phyloP scores from a whole-genome alignment of 1,140 invertebrate species.

The Drosophila guanche region DNA sequence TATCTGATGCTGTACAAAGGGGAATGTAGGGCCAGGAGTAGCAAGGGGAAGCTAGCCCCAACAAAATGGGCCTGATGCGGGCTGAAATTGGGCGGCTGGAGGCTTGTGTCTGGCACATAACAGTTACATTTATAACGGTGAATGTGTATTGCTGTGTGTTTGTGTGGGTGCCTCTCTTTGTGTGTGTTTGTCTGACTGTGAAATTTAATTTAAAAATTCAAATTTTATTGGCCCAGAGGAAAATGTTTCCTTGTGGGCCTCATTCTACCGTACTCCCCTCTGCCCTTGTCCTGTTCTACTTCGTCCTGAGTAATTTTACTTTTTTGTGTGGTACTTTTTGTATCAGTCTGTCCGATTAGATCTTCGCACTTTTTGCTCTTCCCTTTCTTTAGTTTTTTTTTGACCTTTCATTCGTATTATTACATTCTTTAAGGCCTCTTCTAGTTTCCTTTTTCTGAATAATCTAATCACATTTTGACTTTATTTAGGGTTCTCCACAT shows the following conservation, averaged over 20 bases:
- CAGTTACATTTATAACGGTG: slow-evolving; percentile 65
- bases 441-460: too few relatives aligned
- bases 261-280: slow-evolving; percentile 3
- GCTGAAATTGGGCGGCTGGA: slow-evolving; percentile 5
- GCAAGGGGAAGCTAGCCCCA: slow-evolving; percentile 22
- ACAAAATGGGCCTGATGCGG: slow-evolving; percentile 27
- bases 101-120: slow-evolving; percentile 59
- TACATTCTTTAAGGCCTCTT: too few relatives aligned
- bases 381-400: too few relatives aligned
- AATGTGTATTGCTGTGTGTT: slow-evolving; percentile 3
- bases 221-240: slow-evolving; percentile 55
- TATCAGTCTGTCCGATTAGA: slow-evolving; percentile 4
- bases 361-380: too few relatives aligned
- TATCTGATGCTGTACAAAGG: slow-evolving; percentile 69
- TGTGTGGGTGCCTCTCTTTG: not conserved
- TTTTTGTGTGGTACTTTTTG: not conserved
- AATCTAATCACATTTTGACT: too few relatives aligned
- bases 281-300: not conserved
- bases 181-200: slow-evolving; percentile 34
- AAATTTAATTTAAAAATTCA: slow-evolving; percentile 82
- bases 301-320: slow-evolving; percentile 2
- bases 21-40: not conserved
- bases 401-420: too few relatives aligned
- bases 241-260: not conserved
- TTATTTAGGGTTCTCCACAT: too few relatives aligned